Evolutionary conservation across 2,888 invertebrate species (phyloP), one percentile per base, ranked within the genome.

Genomic region (Apamea crenata): DNA sequence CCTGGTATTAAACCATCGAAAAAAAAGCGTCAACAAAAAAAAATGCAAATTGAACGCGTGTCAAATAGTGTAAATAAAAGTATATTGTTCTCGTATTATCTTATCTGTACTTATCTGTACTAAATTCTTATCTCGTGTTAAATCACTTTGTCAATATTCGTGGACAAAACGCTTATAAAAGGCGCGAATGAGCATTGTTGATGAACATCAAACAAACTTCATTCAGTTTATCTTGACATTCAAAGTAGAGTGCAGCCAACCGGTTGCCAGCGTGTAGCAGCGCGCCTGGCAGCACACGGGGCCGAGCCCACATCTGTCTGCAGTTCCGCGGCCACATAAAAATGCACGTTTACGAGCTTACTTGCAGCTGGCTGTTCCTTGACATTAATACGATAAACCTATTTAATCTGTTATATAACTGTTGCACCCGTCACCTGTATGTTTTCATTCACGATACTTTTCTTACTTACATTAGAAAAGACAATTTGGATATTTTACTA

Each of bases 151-250:
- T 86, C 59, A 78, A 85, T 65, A 81, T 81, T 73, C 69, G 61
- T 72, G 68, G 32, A 50, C 66, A 76, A 63, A 79, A 70, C 56
- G 65, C 56, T 75, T 25, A 73, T 61, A 76, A 83, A 79, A 75
- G 78, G 88, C 82, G 84, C 63, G 84, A 88, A 79, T 61, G 44
- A 16, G 29, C 67, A 44, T 56, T 74, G 71, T 78, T 73, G 67
- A 72, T 79, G 61, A 65, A 47, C 53, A 47, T 76, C 25, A 70
- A 61, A 50, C 73, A 79, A 70, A 74, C 53, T 80, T 78, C 75
- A 82, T 87, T 82, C 72, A 78, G 78, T 69, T 81, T 78, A 78
- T 85, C 77, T 80, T 88, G 88, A 83, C 88, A 84, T 89, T 88
- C 84, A 68, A 74, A 85, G 63, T 73, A 25, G 32, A 74, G 68